phyloP scores from a whole-genome alignment of 2,797 vertebrate species.

The Vireo griseus region DNA sequence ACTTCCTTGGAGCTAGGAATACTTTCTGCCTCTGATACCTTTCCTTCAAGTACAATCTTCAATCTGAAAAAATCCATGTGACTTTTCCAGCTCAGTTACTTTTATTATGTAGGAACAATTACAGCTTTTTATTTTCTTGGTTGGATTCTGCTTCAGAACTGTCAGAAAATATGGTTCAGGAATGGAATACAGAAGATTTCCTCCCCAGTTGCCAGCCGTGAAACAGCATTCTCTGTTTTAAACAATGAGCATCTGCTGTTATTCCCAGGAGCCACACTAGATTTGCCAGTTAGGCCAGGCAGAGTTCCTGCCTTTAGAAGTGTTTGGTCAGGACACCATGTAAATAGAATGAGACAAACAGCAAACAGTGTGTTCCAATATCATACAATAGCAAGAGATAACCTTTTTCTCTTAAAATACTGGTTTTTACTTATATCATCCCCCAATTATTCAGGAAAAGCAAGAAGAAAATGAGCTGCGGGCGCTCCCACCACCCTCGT shows the following conservation, averaged over 20 bases:
- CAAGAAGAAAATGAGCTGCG: slow-evolving; percentile 96
- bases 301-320: background rate
- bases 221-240: background rate
- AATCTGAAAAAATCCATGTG: background rate
- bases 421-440: background rate
- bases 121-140: background rate
- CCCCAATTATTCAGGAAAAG: slow-evolving; percentile 83
- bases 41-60: background rate
- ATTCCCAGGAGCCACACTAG: background rate
- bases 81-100: background rate
- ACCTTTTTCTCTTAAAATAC: background rate
- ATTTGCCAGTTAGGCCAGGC: background rate
- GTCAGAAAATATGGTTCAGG: slow-evolving; percentile 9
- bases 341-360: background rate
- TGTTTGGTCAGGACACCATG: background rate
- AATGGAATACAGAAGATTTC: background rate
- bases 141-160: background rate
- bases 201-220: background rate
- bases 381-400: background rate
- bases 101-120: background rate
- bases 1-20: background rate
- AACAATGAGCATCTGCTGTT: background rate
- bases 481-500: slow-evolving; percentile 83
- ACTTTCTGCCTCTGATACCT: background rate
- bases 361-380: background rate